phyloP scores from a whole-genome alignment of 2,797 vertebrate species.

The Holocentrus rufus region DNA sequence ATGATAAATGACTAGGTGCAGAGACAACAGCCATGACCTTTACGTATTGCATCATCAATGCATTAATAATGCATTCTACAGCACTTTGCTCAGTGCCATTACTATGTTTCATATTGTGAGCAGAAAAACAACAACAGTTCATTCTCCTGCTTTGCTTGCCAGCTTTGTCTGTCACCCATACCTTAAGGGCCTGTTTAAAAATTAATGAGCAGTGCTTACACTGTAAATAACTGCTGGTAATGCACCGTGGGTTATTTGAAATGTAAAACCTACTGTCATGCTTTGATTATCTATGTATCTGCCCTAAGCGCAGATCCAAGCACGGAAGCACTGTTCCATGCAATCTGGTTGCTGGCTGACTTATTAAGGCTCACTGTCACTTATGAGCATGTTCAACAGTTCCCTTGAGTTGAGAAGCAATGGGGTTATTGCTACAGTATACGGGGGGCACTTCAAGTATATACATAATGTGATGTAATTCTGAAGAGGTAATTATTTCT shows the following conservation, averaged over 20 bases:
- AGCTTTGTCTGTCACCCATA: slow-evolving; percentile 80
- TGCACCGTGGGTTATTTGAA: slow-evolving; percentile 82
- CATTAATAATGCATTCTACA: slow-evolving; percentile 82
- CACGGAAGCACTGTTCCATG: slow-evolving; percentile 45
- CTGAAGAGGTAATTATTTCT: slow-evolving; percentile 51
- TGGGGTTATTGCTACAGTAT: slow-evolving; percentile 38
- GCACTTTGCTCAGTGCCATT: slow-evolving; percentile 78
- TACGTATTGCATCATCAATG: slow-evolving; percentile 77
- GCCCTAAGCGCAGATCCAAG: slow-evolving; percentile 63
- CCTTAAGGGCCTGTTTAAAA: slow-evolving; percentile 83
- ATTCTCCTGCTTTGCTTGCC: slow-evolving; percentile 71
- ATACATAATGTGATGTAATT: slow-evolving; percentile 34
- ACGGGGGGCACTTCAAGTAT: slow-evolving; percentile 41
- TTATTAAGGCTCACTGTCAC: slow-evolving; percentile 64
- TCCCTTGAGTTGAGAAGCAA: slow-evolving; percentile 51
- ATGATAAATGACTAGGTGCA: slow-evolving; percentile 57
- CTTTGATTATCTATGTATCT: slow-evolving; percentile 82
- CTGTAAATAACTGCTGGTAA: slow-evolving; percentile 84
- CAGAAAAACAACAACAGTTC: slow-evolving; percentile 74
- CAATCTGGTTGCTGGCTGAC: slow-evolving; percentile 61
- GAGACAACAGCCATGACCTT: slow-evolving; percentile 76
- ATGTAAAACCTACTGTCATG: slow-evolving; percentile 82
- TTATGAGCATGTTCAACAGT: slow-evolving; percentile 41
- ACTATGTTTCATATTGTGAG: slow-evolving; percentile 77
- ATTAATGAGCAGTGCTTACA: slow-evolving; percentile 80